These are phyloP conservation scores for Cherax quadricarinatus DNA, from an alignment of 1,140 invertebrate species.

Conservation along the genomic window DNA sequence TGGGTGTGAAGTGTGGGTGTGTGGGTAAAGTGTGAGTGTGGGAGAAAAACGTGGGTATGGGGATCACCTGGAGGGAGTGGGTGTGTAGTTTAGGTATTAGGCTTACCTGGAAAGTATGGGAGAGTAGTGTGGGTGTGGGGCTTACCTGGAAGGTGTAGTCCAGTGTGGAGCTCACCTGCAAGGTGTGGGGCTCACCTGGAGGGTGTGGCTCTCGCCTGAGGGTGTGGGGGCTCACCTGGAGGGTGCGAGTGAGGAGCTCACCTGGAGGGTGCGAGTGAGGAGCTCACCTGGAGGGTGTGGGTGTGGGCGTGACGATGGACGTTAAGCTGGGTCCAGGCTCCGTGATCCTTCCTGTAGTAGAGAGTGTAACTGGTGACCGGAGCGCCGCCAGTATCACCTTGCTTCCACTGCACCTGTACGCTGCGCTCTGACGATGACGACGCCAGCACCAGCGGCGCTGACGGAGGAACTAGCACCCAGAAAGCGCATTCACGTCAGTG, in stretches of 20 bases:
- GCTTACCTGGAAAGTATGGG: no score
- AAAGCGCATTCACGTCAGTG: neutral
- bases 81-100: no score
- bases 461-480: conserved; percentile 50
- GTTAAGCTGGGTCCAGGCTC: conserved; percentile 64
- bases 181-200: neutral
- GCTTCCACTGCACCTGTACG: conserved; percentile 77
- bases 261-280: neutral
- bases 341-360: conserved; percentile 74
- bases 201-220: no score
- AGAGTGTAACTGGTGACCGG: conserved; percentile 74
- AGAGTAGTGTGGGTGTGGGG: no score
- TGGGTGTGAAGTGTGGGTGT: no score
- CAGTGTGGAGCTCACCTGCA: neutral
- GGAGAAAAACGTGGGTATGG: no score
- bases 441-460: conserved; percentile 66
- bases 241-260: neutral
- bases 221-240: conserved; percentile 6
- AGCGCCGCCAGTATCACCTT: conserved; percentile 79
- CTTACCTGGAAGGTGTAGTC: neutral
- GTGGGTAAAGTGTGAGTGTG: no score
- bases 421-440: conserved; percentile 65
- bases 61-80: no score
- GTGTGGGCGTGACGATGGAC: conserved; percentile 56
- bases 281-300: conserved; percentile 35